Percentiles rank a stretch among this genome's conserved stretches.
phyloP scores from a whole-genome alignment of 2,113 vertebrate genomes.

The Sus scrofa region T2T-Sscrofa CM000817.6:47219501-47220000 shows the following conservation, averaged over 20 bases:
- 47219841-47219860: background rate
- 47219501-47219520: background rate
- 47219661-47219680: background rate
- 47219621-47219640: conserved; percentile 41
- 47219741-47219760: conserved; percentile 50
- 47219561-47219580: background rate
- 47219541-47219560: background rate
- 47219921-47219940: conserved; percentile 79
- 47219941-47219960: conserved; percentile 81
- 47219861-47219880: conserved; percentile 58
- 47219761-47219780: conserved; percentile 38
- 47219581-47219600: conserved; percentile 25
- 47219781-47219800: conserved; percentile 55
- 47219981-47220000: conserved; percentile 69
- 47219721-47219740: conserved; percentile 27
- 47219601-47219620: background rate
- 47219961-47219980: conserved; percentile 76
- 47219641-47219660: conserved; percentile 51
- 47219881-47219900: conserved; percentile 71
- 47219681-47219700: background rate
- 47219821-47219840: background rate
- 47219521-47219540: background rate
- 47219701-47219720: background rate
- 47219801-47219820: conserved; percentile 62
- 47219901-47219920: conserved; percentile 71